These are phyloP conservation scores for Steinernema scapterisci DNA, from an alignment of 2,888 invertebrate genomes.

Conservation along the genomic window DNA sequence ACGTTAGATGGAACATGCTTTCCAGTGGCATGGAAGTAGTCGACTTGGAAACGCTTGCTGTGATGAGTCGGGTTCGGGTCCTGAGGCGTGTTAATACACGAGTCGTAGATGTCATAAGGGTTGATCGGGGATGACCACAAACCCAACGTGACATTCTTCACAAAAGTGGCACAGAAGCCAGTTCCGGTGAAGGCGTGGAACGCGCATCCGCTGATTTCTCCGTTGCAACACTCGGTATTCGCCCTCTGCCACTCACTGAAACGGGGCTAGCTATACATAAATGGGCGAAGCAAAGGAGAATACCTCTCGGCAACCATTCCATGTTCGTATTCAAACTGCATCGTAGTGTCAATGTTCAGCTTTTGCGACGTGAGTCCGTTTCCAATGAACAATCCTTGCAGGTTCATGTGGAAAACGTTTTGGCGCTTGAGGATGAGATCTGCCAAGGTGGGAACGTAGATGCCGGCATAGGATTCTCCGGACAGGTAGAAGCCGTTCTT, in stretches of 20 bases:
- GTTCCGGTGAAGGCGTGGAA: slow-evolving; percentile 47
- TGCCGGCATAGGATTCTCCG: slow-evolving; percentile 70
- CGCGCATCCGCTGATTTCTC: slow-evolving; percentile 62
- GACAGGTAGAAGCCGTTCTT: slow-evolving; percentile 70
- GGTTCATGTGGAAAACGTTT: slow-evolving; percentile 46
- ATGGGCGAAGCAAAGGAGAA: background rate
- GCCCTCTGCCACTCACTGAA: slow-evolving; percentile 53
- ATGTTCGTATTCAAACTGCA: slow-evolving; percentile 66
- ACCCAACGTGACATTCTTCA: slow-evolving; percentile 65
- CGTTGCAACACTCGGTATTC: slow-evolving; percentile 61
- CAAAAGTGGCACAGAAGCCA: slow-evolving; percentile 50
- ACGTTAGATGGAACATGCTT: background rate
- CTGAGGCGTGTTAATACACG: slow-evolving; percentile 52
- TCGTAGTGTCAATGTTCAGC: slow-evolving; percentile 66
- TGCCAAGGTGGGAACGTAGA: slow-evolving; percentile 70
- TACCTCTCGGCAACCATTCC: slow-evolving; percentile 64
- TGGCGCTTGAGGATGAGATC: slow-evolving; percentile 59
- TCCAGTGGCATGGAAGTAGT: background rate
- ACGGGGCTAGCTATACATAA: background rate
- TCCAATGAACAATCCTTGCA: slow-evolving; percentile 65
- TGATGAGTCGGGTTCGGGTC: slow-evolving; percentile 31
- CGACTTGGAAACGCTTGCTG: background rate
- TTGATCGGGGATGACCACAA: slow-evolving; percentile 65
- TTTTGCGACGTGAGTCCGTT: slow-evolving; percentile 66
- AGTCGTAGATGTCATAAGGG: slow-evolving; percentile 54